These are phyloP conservation scores for Oryzias curvinotus DNA, from an alignment of 2,113 vertebrate species.

Conservation along the genomic window DNA sequence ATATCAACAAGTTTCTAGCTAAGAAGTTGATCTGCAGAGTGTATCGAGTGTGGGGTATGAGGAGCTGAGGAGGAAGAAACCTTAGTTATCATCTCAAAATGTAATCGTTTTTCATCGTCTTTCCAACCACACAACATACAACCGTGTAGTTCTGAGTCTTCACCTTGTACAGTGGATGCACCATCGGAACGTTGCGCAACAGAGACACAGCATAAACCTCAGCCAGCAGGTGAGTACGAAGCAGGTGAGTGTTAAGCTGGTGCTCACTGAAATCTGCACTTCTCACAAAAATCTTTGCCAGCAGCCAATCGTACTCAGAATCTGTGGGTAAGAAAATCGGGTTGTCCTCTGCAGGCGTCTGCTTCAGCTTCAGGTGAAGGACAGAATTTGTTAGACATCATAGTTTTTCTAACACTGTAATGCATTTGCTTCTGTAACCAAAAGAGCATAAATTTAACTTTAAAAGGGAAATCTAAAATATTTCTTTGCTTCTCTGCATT, in stretches of 20 bases:
- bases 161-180: slow-evolving; percentile 81
- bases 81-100: background rate
- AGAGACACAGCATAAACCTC: slow-evolving; percentile 77
- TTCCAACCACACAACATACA: background rate
- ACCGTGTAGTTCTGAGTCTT: background rate
- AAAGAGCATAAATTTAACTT: too few relatives aligned
- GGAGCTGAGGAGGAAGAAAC: slow-evolving; percentile 46
- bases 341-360: slow-evolving; percentile 55
- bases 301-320: slow-evolving; percentile 73
- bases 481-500: background rate
- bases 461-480: too few relatives aligned
- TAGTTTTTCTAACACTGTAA: too few relatives aligned
- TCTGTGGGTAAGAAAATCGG: slow-evolving; percentile 78
- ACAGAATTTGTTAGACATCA: background rate
- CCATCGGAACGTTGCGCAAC: slow-evolving; percentile 73
- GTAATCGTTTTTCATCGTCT: background rate
- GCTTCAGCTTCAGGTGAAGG: slow-evolving; percentile 50
- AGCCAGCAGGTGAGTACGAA: slow-evolving; percentile 78
- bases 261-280: slow-evolving; percentile 75
- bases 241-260: slow-evolving; percentile 72
- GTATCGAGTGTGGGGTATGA: slow-evolving; percentile 65
- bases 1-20: slow-evolving; percentile 49
- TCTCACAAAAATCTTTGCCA: slow-evolving; percentile 78
- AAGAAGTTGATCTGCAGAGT: slow-evolving; percentile 68
- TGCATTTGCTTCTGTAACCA: too few relatives aligned